A percentile compares a stretch with the other conserved stretches of the same genome.
Conservation (phyloP, 2,888 invertebrate species). For the Nomada flava region DNA sequence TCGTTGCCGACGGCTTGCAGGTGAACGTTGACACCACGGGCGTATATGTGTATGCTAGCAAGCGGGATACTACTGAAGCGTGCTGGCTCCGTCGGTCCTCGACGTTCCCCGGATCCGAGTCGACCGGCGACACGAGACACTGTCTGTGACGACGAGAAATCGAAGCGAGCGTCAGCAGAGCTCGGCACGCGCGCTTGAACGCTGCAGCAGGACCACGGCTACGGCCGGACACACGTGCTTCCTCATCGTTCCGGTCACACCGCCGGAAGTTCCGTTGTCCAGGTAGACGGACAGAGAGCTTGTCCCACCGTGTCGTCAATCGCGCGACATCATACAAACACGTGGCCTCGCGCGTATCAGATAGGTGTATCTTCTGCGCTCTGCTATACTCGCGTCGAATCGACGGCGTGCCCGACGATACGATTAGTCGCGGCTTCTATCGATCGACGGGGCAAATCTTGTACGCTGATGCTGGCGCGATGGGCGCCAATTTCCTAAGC, state of each 20-base stretch:
- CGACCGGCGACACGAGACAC: constrained; percentile 46
- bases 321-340: constrained; percentile 69
- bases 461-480: neutral
- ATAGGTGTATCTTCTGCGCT: neutral
- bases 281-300: constrained; percentile 13
- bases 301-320: constrained; percentile 56
- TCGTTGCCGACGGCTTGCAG: constrained; percentile 5
- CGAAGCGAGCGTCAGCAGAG: constrained; percentile 79
- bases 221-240: constrained; percentile 73
- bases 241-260: constrained; percentile 75
- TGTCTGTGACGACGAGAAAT: constrained; percentile 31
- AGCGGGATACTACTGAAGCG: constrained; percentile 8
- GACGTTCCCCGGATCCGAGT: constrained; percentile 55
- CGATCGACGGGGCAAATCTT: too few species aligned
- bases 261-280: constrained; percentile 49
- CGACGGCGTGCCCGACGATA: too few species aligned
- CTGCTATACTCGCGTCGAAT: neutral
- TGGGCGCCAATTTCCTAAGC: neutral
- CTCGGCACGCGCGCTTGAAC: constrained; percentile 64
- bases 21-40: neutral
- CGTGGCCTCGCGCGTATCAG: constrained; percentile 57
- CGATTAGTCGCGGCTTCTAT: too few species aligned
- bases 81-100: constrained; percentile 40
- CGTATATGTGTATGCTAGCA: neutral
- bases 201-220: constrained; percentile 58